Evolutionary conservation across 2,113 vertebrate genomes (phyloP).

Genomic region (Tinamus guttatus): DNA sequence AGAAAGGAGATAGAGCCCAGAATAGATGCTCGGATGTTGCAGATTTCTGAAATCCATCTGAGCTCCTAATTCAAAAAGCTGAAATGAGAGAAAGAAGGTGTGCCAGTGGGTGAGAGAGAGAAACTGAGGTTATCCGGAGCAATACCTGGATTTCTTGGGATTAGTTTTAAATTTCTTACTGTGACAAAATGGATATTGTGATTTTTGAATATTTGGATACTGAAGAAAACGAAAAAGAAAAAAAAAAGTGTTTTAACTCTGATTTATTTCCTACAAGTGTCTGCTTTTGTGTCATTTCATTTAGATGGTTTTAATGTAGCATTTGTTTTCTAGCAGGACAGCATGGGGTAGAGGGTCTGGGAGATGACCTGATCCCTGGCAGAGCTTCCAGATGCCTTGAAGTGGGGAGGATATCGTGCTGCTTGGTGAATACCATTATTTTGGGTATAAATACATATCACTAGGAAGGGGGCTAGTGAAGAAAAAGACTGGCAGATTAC

Average conservation of each 20-base stretch:
- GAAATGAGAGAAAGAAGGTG: neutral
- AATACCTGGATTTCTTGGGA: neutral
- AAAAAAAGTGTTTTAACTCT: neutral
- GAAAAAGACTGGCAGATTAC: neutral
- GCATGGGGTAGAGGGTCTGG: neutral
- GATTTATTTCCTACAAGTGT: neutral
- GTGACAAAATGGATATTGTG: neutral
- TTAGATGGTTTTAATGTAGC: accelerated
- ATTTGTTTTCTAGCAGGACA: neutral
- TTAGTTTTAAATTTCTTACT: neutral
- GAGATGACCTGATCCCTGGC: neutral
- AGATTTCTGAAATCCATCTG: neutral
- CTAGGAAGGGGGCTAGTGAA: neutral
- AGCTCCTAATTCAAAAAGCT: neutral
- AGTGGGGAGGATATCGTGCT: neutral
- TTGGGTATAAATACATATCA: slow-evolving; percentile 37
- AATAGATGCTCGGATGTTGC: slow-evolving; percentile 25
- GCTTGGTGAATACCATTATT: neutral
- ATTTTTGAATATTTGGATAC: neutral
- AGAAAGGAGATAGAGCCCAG: neutral
- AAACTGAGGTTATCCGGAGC: neutral
- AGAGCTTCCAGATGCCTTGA: neutral
- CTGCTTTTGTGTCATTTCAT: neutral
- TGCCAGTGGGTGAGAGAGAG: neutral
- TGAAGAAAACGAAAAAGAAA: accelerated